Evolutionary conservation across 2,797 vertebrate genomes (phyloP).

Genomic region (Rhyacichthys aspro): DNA sequence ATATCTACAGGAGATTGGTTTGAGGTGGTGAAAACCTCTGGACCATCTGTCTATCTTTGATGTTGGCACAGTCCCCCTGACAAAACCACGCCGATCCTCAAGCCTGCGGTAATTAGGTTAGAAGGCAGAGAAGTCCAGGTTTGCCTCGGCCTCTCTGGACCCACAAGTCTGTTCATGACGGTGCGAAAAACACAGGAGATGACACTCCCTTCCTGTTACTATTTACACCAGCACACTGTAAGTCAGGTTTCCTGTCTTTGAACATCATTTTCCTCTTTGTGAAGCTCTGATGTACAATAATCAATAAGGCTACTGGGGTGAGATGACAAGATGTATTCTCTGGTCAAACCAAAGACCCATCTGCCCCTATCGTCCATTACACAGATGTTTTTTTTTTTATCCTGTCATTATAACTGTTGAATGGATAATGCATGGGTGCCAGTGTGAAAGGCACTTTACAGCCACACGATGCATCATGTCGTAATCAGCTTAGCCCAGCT

Average conservation of each 20-base stretch:
- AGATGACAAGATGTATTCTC: slow-evolving; percentile 29
- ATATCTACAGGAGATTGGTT: slow-evolving; percentile 54
- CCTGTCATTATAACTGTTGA: slow-evolving; percentile 46
- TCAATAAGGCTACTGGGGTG: slow-evolving; percentile 11
- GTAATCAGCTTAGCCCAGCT: slow-evolving; percentile 47
- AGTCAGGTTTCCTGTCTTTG: slow-evolving; percentile 1
- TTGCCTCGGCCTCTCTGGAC: slow-evolving; percentile 42
- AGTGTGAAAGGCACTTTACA: slow-evolving; percentile 29
- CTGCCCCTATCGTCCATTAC: slow-evolving; percentile 23
- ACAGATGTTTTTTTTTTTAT: slow-evolving; percentile 42
- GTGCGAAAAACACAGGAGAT: slow-evolving; percentile 48
- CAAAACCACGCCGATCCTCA: slow-evolving; percentile 43
- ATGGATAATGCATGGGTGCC: slow-evolving; percentile 13
- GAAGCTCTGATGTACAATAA: slow-evolving; percentile 8
- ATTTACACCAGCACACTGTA: slow-evolving; percentile 19
- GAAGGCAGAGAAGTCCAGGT: slow-evolving; percentile 33
- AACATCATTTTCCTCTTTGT: slow-evolving; percentile 6
- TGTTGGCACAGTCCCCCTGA: slow-evolving; percentile 50
- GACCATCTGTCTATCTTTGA: slow-evolving; percentile 68
- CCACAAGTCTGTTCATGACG: slow-evolving; percentile 65
- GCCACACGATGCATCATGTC: slow-evolving; percentile 41
- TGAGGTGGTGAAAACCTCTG: slow-evolving; percentile 58
- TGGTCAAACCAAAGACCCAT: slow-evolving; percentile 30
- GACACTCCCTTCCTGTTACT: slow-evolving; percentile 8
- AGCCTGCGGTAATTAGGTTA: slow-evolving; percentile 67